These are phyloP conservation scores for Allobates femoralis DNA, from an alignment of 2,797 vertebrate species.

Conservation along the genomic window DNA sequence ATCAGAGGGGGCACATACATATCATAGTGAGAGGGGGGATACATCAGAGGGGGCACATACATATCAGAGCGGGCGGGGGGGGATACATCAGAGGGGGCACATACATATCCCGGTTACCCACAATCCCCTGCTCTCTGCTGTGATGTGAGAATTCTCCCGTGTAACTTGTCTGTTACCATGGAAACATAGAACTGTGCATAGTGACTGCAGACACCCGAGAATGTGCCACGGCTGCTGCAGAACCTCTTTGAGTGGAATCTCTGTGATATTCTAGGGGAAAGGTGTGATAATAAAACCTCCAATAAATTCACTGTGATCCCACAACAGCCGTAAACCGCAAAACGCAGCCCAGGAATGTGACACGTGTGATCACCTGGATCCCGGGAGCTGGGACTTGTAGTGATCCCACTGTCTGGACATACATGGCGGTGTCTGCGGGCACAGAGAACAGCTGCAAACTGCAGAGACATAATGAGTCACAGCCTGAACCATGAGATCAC, in stretches of 20 bases:
- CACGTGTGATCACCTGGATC: background rate
- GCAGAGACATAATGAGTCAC: constrained; percentile 44
- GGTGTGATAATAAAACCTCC: background rate
- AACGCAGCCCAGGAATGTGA: background rate
- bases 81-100: no score
- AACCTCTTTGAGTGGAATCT: no score
- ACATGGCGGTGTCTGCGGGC: constrained; percentile 3
- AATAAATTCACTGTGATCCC: background rate
- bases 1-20: no score
- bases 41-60: no score
- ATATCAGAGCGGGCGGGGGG: no score
- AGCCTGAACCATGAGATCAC: background rate
- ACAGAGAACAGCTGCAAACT: background rate
- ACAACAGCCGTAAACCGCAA: background rate
- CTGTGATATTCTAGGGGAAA: no score
- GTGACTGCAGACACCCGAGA: background rate
- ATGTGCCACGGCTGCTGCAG: no score
- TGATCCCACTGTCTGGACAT: background rate
- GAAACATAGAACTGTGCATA: background rate
- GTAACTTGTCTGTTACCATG: background rate
- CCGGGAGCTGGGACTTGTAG: background rate
- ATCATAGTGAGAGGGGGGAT: background rate
- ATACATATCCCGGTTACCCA: no score
- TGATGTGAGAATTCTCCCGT: background rate
- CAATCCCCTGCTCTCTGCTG: no score